Evolutionary conservation across 2,797 vertebrate species (phyloP).

Genomic region (Anguilla marmorata): DNA sequence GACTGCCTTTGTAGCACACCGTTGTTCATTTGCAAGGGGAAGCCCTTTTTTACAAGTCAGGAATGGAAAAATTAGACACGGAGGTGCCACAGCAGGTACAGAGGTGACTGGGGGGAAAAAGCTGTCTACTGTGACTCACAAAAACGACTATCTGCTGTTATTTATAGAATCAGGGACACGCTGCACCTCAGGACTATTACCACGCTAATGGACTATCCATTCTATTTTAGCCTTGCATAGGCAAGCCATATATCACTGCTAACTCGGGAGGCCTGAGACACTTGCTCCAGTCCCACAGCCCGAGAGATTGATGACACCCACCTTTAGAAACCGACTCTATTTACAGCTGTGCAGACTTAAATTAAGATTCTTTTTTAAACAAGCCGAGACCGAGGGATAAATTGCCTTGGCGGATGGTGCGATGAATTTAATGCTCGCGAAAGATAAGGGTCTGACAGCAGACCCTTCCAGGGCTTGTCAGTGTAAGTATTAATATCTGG

Average conservation of each 20-base stretch:
- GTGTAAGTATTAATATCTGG: not conserved
- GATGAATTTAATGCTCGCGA: not conserved
- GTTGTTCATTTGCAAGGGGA: not conserved
- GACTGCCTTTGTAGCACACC: not conserved
- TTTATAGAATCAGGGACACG: constrained; percentile 15
- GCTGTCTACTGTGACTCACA: not conserved
- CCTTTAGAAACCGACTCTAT: not conserved
- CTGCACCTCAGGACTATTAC: constrained; percentile 23
- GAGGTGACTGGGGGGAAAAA: not conserved
- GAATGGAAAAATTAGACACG: not conserved
- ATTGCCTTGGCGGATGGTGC: not conserved
- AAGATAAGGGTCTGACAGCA: not conserved
- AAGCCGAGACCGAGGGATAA: not conserved
- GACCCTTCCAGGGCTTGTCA: not conserved
- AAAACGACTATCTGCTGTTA: constrained; percentile 7
- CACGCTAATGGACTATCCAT: constrained; percentile 30
- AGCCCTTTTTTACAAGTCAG: not conserved
- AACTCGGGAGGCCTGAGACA: not conserved
- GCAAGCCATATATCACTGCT: not conserved
- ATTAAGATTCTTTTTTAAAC: constrained; percentile 12
- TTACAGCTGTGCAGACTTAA: not conserved
- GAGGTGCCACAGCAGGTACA: not conserved
- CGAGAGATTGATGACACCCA: not conserved
- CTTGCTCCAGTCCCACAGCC: not conserved
- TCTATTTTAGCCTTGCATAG: constrained; percentile 17